These are phyloP conservation scores for Macrobrachium nipponense DNA, from an alignment of 1,140 invertebrate genomes.

Conservation along the genomic window DNA sequence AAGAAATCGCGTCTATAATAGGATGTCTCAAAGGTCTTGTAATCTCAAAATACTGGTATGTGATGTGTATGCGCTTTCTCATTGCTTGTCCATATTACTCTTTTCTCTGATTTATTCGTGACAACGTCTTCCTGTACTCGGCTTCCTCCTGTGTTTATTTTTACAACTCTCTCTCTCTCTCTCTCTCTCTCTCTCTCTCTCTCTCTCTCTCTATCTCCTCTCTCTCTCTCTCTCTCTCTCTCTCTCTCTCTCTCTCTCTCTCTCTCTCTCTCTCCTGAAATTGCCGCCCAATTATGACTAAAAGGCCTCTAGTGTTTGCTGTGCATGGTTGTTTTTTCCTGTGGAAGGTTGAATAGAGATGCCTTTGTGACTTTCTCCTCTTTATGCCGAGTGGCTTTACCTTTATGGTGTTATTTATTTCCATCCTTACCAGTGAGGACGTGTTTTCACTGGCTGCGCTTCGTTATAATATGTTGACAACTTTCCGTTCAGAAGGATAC, in stretches of 20 bases:
- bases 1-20: too few species aligned
- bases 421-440: background rate
- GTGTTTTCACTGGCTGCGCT: too few species aligned
- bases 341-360: too few species aligned
- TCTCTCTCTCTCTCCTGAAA: background rate
- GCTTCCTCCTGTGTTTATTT: background rate
- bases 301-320: too few species aligned
- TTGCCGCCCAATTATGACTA: too few species aligned
- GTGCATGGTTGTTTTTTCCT: too few species aligned
- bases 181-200: background rate
- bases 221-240: conserved; percentile 11
- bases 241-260: too few species aligned
- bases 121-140: background rate
- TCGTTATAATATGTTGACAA: too few species aligned
- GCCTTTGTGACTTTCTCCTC: too few species aligned
- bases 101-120: background rate
- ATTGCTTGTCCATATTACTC: background rate
- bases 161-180: conserved; percentile 15
- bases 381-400: background rate
- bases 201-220: background rate
- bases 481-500: too few species aligned
- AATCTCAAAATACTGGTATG: too few species aligned
- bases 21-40: too few species aligned
- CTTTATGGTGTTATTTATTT: background rate
- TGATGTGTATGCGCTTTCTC: background rate